Evolutionary conservation across 2,888 invertebrate genomes (phyloP).

Genomic region (Octodonta nipae): DNA sequence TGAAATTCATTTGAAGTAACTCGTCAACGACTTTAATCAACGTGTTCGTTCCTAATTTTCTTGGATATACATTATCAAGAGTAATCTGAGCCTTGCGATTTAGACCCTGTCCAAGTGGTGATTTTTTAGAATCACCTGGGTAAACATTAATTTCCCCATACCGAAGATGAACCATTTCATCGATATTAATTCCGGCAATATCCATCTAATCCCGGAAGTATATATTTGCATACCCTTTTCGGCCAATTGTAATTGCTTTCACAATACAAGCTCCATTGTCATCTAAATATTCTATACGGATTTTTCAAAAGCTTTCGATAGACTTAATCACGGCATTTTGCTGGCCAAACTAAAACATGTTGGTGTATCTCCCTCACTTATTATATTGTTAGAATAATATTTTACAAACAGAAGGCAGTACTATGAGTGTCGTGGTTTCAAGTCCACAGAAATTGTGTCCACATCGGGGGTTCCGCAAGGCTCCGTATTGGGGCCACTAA

Average conservation of each 20-base stretch:
- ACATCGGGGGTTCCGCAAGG: too few relatives aligned
- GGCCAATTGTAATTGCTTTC: conserved; percentile 76
- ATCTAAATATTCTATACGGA: too few relatives aligned
- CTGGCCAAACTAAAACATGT: too few relatives aligned
- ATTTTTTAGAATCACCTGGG: conserved; percentile 79
- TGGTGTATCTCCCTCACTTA: too few relatives aligned
- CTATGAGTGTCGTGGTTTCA: too few relatives aligned
- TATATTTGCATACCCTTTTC: conserved; percentile 81
- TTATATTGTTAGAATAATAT: too few relatives aligned
- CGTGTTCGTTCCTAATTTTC: conserved; percentile 66
- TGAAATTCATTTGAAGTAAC: conserved; percentile 69
- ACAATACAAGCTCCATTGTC: conserved; percentile 73
- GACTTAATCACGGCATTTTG: too few relatives aligned
- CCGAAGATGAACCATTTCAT: conserved; percentile 79
- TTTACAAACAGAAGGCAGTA: too few relatives aligned
- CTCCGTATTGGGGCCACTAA: too few relatives aligned
- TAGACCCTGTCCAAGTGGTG: conserved; percentile 68
- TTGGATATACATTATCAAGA: conserved; percentile 87
- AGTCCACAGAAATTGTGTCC: too few relatives aligned
- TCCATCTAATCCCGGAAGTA: conserved; percentile 74
- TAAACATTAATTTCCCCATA: conserved; percentile 92
- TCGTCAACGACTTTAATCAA: conserved; percentile 67
- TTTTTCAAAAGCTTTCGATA: too few relatives aligned
- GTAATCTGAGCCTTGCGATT: conserved; percentile 87
- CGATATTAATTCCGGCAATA: conserved; percentile 72